A percentile compares a stretch with the other conserved stretches of the same genome.
phyloP scores from a whole-genome alignment of 1,140 invertebrate species.

The Caerostris extrusa region DNA sequence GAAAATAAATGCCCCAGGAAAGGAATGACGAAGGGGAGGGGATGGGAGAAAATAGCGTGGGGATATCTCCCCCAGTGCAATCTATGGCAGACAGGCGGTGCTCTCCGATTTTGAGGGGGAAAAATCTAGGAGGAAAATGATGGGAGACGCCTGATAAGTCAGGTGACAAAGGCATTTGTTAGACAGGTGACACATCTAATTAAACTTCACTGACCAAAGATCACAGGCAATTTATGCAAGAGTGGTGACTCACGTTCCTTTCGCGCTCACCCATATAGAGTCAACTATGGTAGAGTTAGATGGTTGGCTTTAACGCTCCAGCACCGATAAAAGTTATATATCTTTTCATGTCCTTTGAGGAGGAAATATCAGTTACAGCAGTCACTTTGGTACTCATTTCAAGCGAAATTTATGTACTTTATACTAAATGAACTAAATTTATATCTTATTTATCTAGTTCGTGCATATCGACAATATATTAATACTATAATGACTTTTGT shows the following conservation, averaged over 20 bases:
- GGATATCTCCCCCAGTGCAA: constrained; percentile 39
- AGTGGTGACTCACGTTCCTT: neutral
- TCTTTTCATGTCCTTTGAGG: neutral
- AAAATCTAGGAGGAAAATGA: constrained; percentile 54
- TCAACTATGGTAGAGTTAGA: neutral
- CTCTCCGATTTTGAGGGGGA: neutral
- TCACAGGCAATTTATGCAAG: constrained; percentile 15
- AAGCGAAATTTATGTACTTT: too few relatives aligned
- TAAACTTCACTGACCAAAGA: constrained; percentile 53
- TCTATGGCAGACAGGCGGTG: constrained; percentile 54
- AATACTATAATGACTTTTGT: too few relatives aligned
- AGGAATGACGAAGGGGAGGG: constrained; percentile 29
- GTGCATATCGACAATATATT: too few relatives aligned
- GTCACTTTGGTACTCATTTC: neutral
- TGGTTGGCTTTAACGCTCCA: neutral
- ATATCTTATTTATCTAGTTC: too few relatives aligned
- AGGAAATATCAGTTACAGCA: neutral
- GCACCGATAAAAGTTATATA: constrained; percentile 13
- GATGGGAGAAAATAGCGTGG: constrained; percentile 8
- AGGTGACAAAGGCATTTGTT: constrained; percentile 69
- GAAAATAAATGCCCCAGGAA: constrained; percentile 41
- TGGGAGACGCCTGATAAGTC: constrained; percentile 60
- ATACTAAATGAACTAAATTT: too few relatives aligned
- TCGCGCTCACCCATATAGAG: neutral
- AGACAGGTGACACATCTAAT: constrained; percentile 74